Conservation (phyloP, 2,113 vertebrate species). For the Channa maculata region DNA sequence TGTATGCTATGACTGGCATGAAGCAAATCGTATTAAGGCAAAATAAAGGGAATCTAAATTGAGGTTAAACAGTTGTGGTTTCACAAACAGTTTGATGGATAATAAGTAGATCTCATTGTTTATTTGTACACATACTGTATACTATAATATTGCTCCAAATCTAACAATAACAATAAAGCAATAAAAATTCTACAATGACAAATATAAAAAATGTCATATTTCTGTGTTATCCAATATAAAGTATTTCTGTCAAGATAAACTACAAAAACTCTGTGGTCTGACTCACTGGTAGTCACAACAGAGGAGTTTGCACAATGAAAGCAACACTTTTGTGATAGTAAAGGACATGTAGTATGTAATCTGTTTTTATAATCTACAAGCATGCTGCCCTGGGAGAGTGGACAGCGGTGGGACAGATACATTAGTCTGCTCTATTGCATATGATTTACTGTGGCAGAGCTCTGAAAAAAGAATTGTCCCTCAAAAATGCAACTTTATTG, state of each 20-base stretch:
- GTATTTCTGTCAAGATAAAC: slow-evolving; percentile 2
- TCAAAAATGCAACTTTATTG: slow-evolving; percentile 20
- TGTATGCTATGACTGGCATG: slow-evolving; percentile 61
- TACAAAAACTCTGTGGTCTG: not conserved
- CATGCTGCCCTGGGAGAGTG: slow-evolving; percentile 1
- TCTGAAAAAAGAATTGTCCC: slow-evolving; percentile 18
- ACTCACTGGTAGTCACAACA: slow-evolving; percentile 4
- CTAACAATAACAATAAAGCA: slow-evolving; percentile 1
- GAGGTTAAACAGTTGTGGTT: slow-evolving; percentile 63
- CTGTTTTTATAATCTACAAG: slow-evolving; percentile 40
- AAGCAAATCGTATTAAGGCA: slow-evolving; percentile 69
- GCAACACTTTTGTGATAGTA: slow-evolving; percentile 23
- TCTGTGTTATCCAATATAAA: not conserved
- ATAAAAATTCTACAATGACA: not conserved
- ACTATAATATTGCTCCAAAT: slow-evolving; percentile 17
- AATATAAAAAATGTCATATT: not conserved
- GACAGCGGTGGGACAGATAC: slow-evolving; percentile 37
- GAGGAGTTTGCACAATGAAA: not conserved
- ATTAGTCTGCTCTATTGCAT: slow-evolving; percentile 9
- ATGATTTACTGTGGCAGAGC: slow-evolving; percentile 43
- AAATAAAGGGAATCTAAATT: slow-evolving; percentile 66
- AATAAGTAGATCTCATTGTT: slow-evolving; percentile 42
- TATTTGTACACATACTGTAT: slow-evolving; percentile 6
- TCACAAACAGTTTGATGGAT: slow-evolving; percentile 62
- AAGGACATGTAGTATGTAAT: slow-evolving; percentile 28